These are phyloP conservation scores for Colletes gigas DNA, from an alignment of 1,140 invertebrate species.

Conservation along the genomic window DNA sequence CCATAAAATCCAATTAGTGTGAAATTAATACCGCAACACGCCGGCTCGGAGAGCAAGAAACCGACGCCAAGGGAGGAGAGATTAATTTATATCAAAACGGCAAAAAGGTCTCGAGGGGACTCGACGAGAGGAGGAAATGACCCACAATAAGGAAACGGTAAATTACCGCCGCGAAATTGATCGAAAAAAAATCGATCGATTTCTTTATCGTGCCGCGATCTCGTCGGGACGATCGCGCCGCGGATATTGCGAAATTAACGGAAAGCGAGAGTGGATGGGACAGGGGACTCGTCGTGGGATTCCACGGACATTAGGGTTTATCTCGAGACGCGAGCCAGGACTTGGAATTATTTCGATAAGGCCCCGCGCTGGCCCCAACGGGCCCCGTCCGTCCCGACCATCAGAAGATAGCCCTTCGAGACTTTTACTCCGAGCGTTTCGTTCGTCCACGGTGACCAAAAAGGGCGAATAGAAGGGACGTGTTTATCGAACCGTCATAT, in stretches of 20 bases:
- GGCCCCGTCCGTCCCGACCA: not conserved
- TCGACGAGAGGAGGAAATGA: conserved; percentile 44
- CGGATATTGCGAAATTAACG: conserved; percentile 41
- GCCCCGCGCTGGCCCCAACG: not conserved
- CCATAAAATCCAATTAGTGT: conserved; percentile 80
- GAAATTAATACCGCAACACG: conserved; percentile 75
- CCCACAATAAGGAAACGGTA: conserved; percentile 17
- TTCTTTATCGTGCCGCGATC: conserved; percentile 39
- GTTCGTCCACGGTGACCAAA: not conserved
- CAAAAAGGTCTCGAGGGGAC: conserved; percentile 38
- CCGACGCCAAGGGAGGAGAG: not conserved
- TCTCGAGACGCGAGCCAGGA: conserved; percentile 39
- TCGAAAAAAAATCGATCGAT: conserved; percentile 35
- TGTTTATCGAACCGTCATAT: too few species aligned
- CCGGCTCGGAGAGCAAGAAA: not conserved
- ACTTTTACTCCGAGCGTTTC: conserved; percentile 11
- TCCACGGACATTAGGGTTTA: conserved; percentile 36
- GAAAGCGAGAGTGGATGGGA: not conserved
- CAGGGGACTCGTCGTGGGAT: not conserved
- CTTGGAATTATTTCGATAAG: conserved; percentile 43
- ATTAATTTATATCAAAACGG: conserved; percentile 58
- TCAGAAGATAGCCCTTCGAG: conserved; percentile 16
- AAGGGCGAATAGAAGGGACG: too few species aligned
- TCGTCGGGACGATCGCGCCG: not conserved
- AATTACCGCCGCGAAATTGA: conserved; percentile 21